Percentiles rank a stretch among this genome's conserved stretches.
Evolutionary conservation across 2,113 vertebrate genomes (phyloP).

Genomic region (Lanius collurio): DNA sequence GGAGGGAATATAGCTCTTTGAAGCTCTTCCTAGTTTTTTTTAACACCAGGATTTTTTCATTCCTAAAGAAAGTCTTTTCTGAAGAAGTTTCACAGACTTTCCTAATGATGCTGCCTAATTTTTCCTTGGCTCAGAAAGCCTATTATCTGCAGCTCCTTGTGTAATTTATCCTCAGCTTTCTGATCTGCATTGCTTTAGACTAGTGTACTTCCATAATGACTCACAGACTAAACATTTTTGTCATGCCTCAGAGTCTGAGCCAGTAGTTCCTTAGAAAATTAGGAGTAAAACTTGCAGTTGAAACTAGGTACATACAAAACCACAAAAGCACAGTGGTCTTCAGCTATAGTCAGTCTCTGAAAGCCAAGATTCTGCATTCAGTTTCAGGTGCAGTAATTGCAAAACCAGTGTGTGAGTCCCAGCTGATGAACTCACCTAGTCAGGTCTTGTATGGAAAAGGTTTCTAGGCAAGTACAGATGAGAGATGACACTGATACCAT

Average conservation of each 20-base stretch:
- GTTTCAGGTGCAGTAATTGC: neutral
- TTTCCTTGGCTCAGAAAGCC: neutral
- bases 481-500: neutral
- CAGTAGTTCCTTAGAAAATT: neutral
- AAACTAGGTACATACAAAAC: neutral
- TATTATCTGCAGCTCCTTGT: neutral
- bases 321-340: neutral
- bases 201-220: neutral
- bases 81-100: neutral
- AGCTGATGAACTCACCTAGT: neutral
- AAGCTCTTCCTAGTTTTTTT: accelerated
- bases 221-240: neutral
- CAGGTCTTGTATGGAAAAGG: neutral
- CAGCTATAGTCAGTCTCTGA: neutral
- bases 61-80: neutral
- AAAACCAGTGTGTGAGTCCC: neutral
- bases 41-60: neutral
- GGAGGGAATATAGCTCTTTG: neutral
- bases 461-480: neutral
- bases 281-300: neutral
- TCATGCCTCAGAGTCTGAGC: neutral
- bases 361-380: neutral
- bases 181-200: neutral
- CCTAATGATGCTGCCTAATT: neutral
- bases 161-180: neutral